Evolutionary conservation across 2,797 vertebrate species (phyloP).

Genomic region (Octomys mimax): DNA sequence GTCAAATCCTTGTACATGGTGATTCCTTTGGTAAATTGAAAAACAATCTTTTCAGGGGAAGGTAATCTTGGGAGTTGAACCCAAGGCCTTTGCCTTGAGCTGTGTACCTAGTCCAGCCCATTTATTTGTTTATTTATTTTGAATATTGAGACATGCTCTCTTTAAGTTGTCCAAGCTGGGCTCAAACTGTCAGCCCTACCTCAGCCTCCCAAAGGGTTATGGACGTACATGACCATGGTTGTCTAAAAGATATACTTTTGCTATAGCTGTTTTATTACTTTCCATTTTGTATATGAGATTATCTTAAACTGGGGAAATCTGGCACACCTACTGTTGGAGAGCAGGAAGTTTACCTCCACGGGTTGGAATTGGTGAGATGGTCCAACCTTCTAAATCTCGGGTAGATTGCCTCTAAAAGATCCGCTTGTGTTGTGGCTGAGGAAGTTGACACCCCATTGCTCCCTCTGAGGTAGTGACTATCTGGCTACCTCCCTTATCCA

Average conservation of each 20-base stretch:
- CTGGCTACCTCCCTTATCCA: background rate
- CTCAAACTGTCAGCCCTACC: background rate
- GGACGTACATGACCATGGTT: background rate
- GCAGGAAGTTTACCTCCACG: background rate
- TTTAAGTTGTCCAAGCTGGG: background rate
- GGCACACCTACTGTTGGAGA: background rate
- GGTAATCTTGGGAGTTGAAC: background rate
- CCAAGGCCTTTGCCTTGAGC: background rate
- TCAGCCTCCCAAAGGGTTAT: background rate
- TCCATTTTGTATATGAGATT: background rate
- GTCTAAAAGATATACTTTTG: background rate
- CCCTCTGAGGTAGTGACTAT: background rate
- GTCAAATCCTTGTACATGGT: background rate
- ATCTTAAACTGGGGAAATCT: background rate
- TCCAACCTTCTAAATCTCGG: background rate
- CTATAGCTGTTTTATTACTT: background rate
- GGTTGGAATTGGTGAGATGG: background rate
- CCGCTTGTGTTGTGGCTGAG: background rate
- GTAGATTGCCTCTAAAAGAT: background rate
- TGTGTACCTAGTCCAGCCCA: background rate
- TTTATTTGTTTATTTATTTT: background rate
- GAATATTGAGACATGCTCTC: background rate
- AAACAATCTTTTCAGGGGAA: background rate
- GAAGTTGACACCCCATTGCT: background rate
- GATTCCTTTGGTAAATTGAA: conserved; percentile 1